Base-by-base conservation (phyloP, 2,113 vertebrate genomes). In the Budorcas taxicolor region DNA sequence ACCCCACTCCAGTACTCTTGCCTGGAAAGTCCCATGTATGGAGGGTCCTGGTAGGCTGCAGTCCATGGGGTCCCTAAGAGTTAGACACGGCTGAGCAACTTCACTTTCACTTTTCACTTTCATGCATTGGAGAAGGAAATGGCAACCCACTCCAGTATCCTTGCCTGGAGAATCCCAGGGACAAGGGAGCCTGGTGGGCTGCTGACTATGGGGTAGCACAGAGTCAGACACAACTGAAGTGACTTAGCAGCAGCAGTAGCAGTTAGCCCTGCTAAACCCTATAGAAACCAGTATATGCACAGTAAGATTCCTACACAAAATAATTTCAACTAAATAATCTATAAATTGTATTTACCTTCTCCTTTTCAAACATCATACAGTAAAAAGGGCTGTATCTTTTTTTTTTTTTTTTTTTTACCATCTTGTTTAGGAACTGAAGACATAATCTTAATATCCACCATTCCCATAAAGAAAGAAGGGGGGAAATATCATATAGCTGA, bases 311-410 rank as follows among this genome's bases (percentile, higher is more conserved):
- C 50, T 55, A 90, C 92, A 87, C 87, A 92, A 84, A 78, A 89
- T 40, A 78, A 89, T 52, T 97, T 87, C 85, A 88, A 81, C 12
- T 5, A 80, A 52, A 23, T n/a, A 87, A 92, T 78, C 85, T 81
- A 29, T 47, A 60, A 86, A 55, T 80, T 87, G 6, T 3, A 21
- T 94, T 94, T 85, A 87, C 10, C 11, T 40, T 43, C 7, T 58
- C 3, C 16, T 40, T 21, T n/a, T 13, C 62, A 96, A 81, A 27
- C 40, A 43, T 53, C 36, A 80, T 74, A 17, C 3, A 91, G 21
- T 36, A 80, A 40, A 62, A 80, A 25, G 29, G 43, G 6, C 11
- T 21, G 1, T 53, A 87, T 64, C 7, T 23, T 23, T 57, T 43
- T 55, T 36, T 47, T 82, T 60, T 17, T 17, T 64, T 58, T 6